A percentile compares a stretch with the other conserved stretches of the same genome.
phyloP scores from a whole-genome alignment of 2,888 invertebrate species.

The Baccha elongata region DNA sequence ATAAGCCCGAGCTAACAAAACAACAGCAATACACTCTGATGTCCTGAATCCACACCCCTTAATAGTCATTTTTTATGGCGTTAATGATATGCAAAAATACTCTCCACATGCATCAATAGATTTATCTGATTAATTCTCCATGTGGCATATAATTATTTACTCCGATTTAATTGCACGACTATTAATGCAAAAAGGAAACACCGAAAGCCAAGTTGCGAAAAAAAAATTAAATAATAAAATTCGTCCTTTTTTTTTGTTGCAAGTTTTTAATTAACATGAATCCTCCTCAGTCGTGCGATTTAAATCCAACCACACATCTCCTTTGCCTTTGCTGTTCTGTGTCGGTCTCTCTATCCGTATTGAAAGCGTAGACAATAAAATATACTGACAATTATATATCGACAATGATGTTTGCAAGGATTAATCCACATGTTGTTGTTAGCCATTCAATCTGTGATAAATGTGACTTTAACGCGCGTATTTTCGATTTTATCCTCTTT shows the following conservation, averaged over 20 bases:
- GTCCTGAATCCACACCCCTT: constrained; percentile 31
- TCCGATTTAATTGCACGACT: constrained; percentile 38
- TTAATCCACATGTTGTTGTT: constrained; percentile 73
- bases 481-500: constrained; percentile 29
- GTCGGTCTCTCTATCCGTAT: constrained; percentile 69
- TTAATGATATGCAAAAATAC: constrained; percentile 64
- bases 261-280: constrained; percentile 58
- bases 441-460: constrained; percentile 70
- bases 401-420: constrained; percentile 63
- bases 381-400: constrained; percentile 64
- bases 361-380: constrained; percentile 74
- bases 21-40: background rate
- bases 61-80: constrained; percentile 32
- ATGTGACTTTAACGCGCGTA: constrained; percentile 58
- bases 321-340: background rate
- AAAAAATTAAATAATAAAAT: constrained; percentile 2
- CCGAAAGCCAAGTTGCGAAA: background rate
- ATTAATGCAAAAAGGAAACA: constrained; percentile 3
- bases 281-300: constrained; percentile 20
- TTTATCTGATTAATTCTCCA: constrained; percentile 55
- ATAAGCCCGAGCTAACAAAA: constrained; percentile 4
- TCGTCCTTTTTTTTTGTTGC: constrained; percentile 19
- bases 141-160: constrained; percentile 38
- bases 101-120: constrained; percentile 23
- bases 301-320: constrained; percentile 26